Percentiles rank a stretch among this genome's conserved stretches.
These are phyloP conservation scores for Phodopus roborovskii DNA, from an alignment of 2,113 vertebrate species.

Conservation along the genomic window DNA sequence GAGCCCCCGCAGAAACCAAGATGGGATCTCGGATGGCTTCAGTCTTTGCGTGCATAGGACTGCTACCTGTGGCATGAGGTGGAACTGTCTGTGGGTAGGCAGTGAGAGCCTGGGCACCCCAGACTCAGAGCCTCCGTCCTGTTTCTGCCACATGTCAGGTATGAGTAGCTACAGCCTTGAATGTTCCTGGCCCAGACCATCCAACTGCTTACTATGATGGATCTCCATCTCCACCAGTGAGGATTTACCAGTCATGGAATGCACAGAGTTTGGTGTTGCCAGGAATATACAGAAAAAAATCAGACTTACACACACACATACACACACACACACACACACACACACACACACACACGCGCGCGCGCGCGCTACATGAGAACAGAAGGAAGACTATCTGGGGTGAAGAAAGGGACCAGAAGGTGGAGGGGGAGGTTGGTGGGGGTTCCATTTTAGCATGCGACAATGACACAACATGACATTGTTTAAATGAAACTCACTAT, in stretches of 20 bases:
- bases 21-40: background rate
- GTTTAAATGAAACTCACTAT: background rate
- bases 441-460: background rate
- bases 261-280: background rate
- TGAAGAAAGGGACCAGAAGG: background rate
- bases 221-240: background rate
- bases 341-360: background rate
- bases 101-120: background rate
- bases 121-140: rapidly evolving
- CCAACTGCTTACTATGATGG: rapidly evolving
- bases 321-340: background rate
- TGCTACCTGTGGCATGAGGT: rapidly evolving
- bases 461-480: background rate
- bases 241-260: background rate
- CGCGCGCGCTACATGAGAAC: background rate
- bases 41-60: no score
- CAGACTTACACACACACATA: background rate
- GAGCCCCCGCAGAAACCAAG: background rate
- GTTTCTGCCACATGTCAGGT: background rate
- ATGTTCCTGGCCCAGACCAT: background rate
- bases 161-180: background rate
- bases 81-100: rapidly evolving
- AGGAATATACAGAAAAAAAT: background rate
- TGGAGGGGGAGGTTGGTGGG: background rate
- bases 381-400: background rate